Evolutionary conservation across 92 coral and sea anemone species (phyloP).

Genomic region (Siderastrea siderea): DNA sequence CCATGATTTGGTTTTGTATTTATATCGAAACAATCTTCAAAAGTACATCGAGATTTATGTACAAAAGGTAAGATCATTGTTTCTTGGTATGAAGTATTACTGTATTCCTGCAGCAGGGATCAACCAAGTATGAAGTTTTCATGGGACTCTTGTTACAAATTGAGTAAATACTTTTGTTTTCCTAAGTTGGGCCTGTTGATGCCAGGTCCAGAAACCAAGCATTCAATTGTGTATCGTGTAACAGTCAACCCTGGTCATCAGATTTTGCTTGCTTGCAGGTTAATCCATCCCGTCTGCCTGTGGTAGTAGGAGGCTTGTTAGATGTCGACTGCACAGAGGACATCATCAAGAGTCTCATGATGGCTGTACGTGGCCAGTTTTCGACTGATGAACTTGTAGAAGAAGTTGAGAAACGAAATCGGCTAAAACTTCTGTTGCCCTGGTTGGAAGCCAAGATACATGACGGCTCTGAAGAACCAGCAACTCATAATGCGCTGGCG

Average conservation of each 20-base stretch:
- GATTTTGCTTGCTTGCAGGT: conserved; percentile 63
- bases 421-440: conserved; percentile 90
- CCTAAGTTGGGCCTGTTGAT: too few species aligned
- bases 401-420: conserved; percentile 96
- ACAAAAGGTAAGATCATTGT: conserved; percentile 85
- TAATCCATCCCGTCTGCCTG: conserved; percentile 99
- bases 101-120: background rate
- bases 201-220: too few species aligned
- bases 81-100: background rate
- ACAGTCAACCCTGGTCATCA: background rate
- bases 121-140: too few species aligned
- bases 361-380: conserved; percentile 99
- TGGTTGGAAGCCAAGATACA: conserved; percentile 99
- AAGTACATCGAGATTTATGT: conserved; percentile 99
- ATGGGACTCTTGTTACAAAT: too few species aligned
- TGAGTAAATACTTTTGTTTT: too few species aligned
- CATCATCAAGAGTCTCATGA: conserved; percentile 95
- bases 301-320: conserved; percentile 94
- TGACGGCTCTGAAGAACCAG: conserved; percentile 99
- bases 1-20: conserved; percentile 95
- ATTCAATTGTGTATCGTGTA: background rate
- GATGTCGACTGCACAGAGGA: conserved; percentile 99
- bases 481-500: conserved; percentile 99
- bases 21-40: conserved; percentile 97
- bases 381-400: conserved; percentile 99